Conservation (phyloP, 2,888 invertebrate genomes). For the Orchesellides sinensis region DNA sequence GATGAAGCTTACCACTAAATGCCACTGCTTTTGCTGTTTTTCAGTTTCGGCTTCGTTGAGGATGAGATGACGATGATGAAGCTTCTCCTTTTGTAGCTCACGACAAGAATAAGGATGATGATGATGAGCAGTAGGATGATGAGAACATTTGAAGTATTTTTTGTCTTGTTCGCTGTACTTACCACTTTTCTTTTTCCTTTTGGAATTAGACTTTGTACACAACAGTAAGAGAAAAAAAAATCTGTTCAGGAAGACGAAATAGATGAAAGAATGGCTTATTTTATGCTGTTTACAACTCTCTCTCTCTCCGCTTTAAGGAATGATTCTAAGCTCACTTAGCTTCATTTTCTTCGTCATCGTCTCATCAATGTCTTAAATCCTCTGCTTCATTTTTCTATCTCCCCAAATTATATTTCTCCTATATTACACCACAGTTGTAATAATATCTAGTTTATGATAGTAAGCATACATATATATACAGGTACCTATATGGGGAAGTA, state of each 20-base stretch:
- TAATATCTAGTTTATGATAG: no score
- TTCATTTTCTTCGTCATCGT: slow-evolving; percentile 24
- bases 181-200: slow-evolving; percentile 55
- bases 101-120: slow-evolving; percentile 42
- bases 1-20: slow-evolving; percentile 52
- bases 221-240: slow-evolving; percentile 12
- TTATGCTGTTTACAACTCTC: slow-evolving; percentile 42
- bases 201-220: slow-evolving; percentile 30
- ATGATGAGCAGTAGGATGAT: slow-evolving; percentile 48
- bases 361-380: neutral
- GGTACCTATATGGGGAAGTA: no score
- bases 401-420: neutral
- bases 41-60: slow-evolving; percentile 49
- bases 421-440: neutral
- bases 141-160: slow-evolving; percentile 50
- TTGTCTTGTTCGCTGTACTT: slow-evolving; percentile 48
- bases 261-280: slow-evolving; percentile 49
- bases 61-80: slow-evolving; percentile 47
- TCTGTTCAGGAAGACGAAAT: slow-evolving; percentile 24
- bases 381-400: neutral
- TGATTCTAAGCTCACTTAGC: neutral
- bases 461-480: no score
- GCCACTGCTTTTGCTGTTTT: slow-evolving; percentile 37
- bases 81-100: slow-evolving; percentile 46
- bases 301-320: neutral